phyloP scores from a whole-genome alignment of 2,113 vertebrate species.

The Chunga burmeisteri region DNA sequence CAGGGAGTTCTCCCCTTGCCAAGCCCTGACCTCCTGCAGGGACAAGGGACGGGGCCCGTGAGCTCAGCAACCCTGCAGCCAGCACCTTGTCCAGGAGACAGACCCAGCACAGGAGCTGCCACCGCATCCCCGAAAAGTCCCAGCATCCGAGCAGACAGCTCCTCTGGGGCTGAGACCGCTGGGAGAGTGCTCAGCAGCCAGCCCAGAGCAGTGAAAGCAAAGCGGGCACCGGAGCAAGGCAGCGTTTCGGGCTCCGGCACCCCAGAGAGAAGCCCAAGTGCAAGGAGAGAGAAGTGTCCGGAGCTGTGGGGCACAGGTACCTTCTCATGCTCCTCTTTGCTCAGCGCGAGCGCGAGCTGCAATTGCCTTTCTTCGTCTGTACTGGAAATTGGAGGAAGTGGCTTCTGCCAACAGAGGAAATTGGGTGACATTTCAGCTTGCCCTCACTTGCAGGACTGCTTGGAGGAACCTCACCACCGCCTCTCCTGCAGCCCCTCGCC shows the following conservation, averaged over 20 bases:
- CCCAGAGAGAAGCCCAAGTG: slow-evolving; percentile 32
- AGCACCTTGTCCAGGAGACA: not conserved
- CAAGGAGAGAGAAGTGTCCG: slow-evolving; percentile 24
- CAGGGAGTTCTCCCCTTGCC: slow-evolving; percentile 84
- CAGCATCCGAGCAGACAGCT: not conserved
- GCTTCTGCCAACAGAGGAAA: slow-evolving; percentile 76
- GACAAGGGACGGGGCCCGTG: not conserved
- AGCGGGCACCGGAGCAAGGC: not conserved
- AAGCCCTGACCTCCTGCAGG: slow-evolving; percentile 85
- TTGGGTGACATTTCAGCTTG: slow-evolving; percentile 57
- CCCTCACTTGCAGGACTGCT: not conserved
- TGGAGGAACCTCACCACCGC: not conserved
- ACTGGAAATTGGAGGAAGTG: slow-evolving; percentile 79
- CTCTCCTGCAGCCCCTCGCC: not conserved
- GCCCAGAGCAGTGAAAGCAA: slow-evolving; percentile 29
- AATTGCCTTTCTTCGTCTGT: slow-evolving; percentile 93
- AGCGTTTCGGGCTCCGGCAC: accelerated
- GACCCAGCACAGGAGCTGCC: slow-evolving; percentile 22
- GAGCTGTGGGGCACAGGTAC: slow-evolving; percentile 70
- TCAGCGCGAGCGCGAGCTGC: slow-evolving; percentile 91
- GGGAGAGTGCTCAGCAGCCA: not conserved
- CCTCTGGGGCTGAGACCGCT: not conserved
- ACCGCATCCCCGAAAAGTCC: not conserved
- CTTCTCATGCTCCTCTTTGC: slow-evolving; percentile 91
- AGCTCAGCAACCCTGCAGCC: not conserved